Percentiles rank a stretch among this genome's conserved stretches.
phyloP scores from a whole-genome alignment of 2,888 invertebrate species.

The Graphium colonna region DNA sequence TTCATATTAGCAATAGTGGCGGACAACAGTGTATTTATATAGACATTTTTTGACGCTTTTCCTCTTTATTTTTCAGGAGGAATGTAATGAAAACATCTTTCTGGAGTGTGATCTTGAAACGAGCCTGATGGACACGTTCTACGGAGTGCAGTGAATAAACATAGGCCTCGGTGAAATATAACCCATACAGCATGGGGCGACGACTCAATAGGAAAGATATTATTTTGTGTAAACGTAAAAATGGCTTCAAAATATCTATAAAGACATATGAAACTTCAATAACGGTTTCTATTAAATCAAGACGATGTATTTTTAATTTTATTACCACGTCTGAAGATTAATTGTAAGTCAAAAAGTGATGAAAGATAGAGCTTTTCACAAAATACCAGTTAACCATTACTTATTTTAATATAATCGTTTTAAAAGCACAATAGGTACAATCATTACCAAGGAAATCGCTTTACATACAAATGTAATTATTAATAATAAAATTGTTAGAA shows the following conservation, averaged over 20 bases:
- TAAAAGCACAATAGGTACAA: slow-evolving; percentile 50
- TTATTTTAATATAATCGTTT: slow-evolving; percentile 42
- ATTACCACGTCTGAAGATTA: slow-evolving; percentile 11
- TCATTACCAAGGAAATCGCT: slow-evolving; percentile 73
- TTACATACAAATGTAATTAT: slow-evolving; percentile 53
- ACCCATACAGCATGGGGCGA: slow-evolving; percentile 10
- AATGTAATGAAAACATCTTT: slow-evolving; percentile 70
- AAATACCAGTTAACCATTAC: slow-evolving; percentile 45
- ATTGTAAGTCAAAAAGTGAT: slow-evolving; percentile 5
- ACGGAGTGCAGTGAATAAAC: slow-evolving; percentile 63
- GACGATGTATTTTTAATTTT: slow-evolving; percentile 9
- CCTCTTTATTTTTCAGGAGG: slow-evolving; percentile 54
- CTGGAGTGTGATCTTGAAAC: slow-evolving; percentile 71
- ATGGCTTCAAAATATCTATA: slow-evolving; percentile 13
- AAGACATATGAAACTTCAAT: slow-evolving; percentile 3
- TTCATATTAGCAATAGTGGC: too few relatives aligned
- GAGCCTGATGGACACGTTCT: slow-evolving; percentile 70
- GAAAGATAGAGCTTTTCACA: slow-evolving; percentile 10
- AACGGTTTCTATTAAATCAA: slow-evolving; percentile 2
- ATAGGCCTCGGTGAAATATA: not conserved
- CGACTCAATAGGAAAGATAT: slow-evolving; percentile 16
- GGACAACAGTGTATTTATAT: too few relatives aligned
- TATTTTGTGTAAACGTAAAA: slow-evolving; percentile 16
- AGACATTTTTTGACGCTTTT: too few relatives aligned
- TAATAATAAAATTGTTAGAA: slow-evolving; percentile 47